Conservation (phyloP, 1,140 invertebrate genomes). For the Proctacanthus coquilletti region DNA sequence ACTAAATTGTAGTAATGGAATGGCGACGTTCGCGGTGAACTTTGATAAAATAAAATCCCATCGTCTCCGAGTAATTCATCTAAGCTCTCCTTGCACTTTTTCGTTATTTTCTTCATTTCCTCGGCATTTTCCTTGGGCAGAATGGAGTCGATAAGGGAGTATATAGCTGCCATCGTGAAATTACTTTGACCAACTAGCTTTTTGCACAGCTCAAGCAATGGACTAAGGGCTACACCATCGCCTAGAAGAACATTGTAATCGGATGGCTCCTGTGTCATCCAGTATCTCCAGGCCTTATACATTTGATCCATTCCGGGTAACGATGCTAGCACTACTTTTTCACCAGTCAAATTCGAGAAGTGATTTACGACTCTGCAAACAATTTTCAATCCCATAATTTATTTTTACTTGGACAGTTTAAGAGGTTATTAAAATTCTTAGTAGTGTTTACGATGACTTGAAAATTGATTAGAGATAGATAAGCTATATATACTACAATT, state of each 20-base stretch:
- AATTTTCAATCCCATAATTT: too few relatives aligned
- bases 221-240: conserved; percentile 39
- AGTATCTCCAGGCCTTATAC: conserved; percentile 52
- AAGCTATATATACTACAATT: too few relatives aligned
- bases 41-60: conserved; percentile 75
- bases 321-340: conserved; percentile 26
- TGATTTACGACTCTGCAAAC: conserved; percentile 4
- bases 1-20: conserved; percentile 71
- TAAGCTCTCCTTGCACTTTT: conserved; percentile 41
- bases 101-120: conserved; percentile 45
- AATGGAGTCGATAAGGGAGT: conserved; percentile 44
- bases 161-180: conserved; percentile 47
- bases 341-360: conserved; percentile 9
- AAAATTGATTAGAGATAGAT: too few relatives aligned
- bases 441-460: too few relatives aligned
- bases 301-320: conserved; percentile 44
- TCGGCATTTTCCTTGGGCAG: conserved; percentile 42
- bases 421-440: too few relatives aligned
- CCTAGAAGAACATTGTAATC: conserved; percentile 45
- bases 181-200: conserved; percentile 39
- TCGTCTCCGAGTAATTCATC: conserved; percentile 55
- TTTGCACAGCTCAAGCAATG: conserved; percentile 39
- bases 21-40: conserved; percentile 62
- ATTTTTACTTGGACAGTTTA: too few relatives aligned
- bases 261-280: conserved; percentile 51